phyloP scores from a whole-genome alignment of 2,888 invertebrate species.

The Furcula furcula region DNA sequence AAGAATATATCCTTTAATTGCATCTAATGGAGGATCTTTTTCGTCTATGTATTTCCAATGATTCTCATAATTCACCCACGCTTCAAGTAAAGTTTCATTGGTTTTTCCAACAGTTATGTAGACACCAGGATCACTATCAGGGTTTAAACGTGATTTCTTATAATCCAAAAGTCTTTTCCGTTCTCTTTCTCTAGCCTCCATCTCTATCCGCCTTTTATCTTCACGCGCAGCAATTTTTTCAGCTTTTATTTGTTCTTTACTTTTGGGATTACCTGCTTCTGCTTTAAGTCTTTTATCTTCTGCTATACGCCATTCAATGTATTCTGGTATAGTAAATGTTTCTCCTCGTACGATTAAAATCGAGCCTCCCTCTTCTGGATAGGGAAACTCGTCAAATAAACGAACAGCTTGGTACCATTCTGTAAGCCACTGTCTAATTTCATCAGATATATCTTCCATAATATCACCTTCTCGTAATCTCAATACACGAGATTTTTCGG shows the following conservation, averaged over 20 bases:
- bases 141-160: constrained; percentile 68
- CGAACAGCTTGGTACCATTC: constrained; percentile 82
- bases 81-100: constrained; percentile 36
- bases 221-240: constrained; percentile 63
- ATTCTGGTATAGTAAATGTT: constrained; percentile 83
- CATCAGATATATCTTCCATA: constrained; percentile 88
- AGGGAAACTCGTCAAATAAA: constrained; percentile 88
- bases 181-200: constrained; percentile 56
- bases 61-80: constrained; percentile 56
- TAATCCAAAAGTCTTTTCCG: constrained; percentile 66
- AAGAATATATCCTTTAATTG: constrained; percentile 82
- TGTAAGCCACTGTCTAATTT: constrained; percentile 88
- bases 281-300: constrained; percentile 62
- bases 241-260: constrained; percentile 70
- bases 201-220: constrained; percentile 57
- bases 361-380: constrained; percentile 86
- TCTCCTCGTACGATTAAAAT: constrained; percentile 81
- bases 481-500: constrained; percentile 75
- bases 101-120: constrained; percentile 48
- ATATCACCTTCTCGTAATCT: constrained; percentile 79
- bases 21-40: constrained; percentile 76
- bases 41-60: constrained; percentile 63
- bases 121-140: constrained; percentile 68
- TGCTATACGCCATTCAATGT: constrained; percentile 58
- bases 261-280: constrained; percentile 53